Percentiles rank a stretch among this genome's conserved stretches.
Evolutionary conservation across 2,797 vertebrate species (phyloP).

Genomic region (Kryptopterus vitreolus): DNA sequence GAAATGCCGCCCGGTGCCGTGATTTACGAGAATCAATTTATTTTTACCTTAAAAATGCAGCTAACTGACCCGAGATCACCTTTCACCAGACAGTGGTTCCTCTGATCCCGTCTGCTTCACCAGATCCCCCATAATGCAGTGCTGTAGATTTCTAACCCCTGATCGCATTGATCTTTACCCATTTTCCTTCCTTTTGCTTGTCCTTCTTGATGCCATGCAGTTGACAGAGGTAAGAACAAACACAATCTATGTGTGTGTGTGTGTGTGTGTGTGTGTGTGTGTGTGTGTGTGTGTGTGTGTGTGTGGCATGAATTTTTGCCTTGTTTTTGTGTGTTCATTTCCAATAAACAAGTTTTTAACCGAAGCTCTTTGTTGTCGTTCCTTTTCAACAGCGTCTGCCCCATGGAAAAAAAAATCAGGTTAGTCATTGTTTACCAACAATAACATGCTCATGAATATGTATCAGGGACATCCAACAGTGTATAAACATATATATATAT

Average conservation of each 20-base stretch:
- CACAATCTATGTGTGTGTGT: slow-evolving; percentile 18
- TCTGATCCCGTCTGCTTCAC: slow-evolving; percentile 35
- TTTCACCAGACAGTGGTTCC: slow-evolving; percentile 24
- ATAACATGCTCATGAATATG: too few species aligned
- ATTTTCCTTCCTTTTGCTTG: slow-evolving; percentile 58
- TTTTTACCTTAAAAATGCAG: not conserved
- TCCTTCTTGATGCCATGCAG: slow-evolving; percentile 63
- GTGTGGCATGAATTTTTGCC: too few species aligned
- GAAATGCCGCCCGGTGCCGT: not conserved
- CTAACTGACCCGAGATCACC: not conserved
- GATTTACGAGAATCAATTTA: not conserved
- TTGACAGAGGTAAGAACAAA: slow-evolving; percentile 76
- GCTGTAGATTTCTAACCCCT: slow-evolving; percentile 55
- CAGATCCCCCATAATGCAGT: slow-evolving; percentile 19
- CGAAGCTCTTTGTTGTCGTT: slow-evolving; percentile 59
- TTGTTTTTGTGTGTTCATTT: too few species aligned
- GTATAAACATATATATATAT: too few species aligned
- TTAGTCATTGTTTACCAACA: slow-evolving; percentile 59
- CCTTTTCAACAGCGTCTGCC: slow-evolving; percentile 79
- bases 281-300: too few species aligned
- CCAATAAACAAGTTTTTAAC: not conserved
- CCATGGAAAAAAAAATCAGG: slow-evolving; percentile 95
- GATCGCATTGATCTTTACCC: slow-evolving; percentile 59
- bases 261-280: too few species aligned
- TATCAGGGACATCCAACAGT: too few species aligned